Percentiles rank a stretch among this genome's conserved stretches.
Conservation (phyloP, 2,888 invertebrate genomes). For the Hydroisotoma schaefferi region DNA sequence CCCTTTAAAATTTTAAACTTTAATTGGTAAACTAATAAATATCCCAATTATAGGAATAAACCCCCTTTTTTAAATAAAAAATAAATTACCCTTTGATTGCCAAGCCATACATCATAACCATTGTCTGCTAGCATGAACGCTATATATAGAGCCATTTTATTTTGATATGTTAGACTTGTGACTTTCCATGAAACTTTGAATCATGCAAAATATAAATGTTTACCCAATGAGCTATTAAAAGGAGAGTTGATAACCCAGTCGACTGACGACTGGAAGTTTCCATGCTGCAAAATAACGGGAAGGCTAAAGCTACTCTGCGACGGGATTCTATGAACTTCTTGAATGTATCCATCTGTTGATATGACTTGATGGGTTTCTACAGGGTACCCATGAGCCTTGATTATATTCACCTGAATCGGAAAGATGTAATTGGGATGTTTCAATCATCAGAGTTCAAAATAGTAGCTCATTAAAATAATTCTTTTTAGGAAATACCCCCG, state of each 20-base stretch:
- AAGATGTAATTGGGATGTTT: neutral
- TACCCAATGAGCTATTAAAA: conserved; percentile 53
- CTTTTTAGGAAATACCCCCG: too few species aligned
- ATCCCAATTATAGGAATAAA: too few species aligned
- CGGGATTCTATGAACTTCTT: conserved; percentile 56
- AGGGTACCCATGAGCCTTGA: conserved; percentile 54
- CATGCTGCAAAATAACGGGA: conserved; percentile 67
- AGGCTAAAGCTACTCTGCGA: conserved; percentile 49
- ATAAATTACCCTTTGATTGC: too few species aligned
- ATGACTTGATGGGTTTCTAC: conserved; percentile 53
- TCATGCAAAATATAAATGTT: too few species aligned
- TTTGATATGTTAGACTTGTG: neutral
- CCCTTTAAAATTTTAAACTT: conserved; percentile 18
- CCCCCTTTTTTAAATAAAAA: too few species aligned
- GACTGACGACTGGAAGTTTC: conserved; percentile 71
- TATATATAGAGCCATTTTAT: neutral
- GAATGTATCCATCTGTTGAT: conserved; percentile 55
- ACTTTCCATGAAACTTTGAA: neutral
- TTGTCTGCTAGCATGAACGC: conserved; percentile 51
- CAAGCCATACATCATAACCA: conserved; percentile 57
- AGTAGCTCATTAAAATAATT: too few species aligned
- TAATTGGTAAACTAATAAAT: neutral
- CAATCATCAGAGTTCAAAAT: too few species aligned
- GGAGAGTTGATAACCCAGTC: conserved; percentile 72
- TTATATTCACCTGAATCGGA: conserved; percentile 44